Base-by-base conservation (phyloP, 1,140 invertebrate species). In the Potamilus streckersoni region DNA sequence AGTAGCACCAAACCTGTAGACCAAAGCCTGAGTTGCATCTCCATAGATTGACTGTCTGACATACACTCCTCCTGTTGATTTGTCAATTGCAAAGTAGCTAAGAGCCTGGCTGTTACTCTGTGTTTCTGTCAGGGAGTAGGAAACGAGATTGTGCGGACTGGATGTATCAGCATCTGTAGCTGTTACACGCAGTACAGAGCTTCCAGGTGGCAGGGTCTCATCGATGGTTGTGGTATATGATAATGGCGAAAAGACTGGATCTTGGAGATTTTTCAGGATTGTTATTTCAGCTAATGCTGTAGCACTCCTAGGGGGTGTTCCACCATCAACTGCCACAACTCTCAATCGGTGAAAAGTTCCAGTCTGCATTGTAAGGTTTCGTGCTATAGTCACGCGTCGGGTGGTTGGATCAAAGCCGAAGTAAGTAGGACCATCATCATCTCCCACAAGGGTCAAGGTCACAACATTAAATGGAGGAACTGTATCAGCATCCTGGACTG, bases 51-150 rank as follows among this genome's bases (percentile, higher is more conserved):
- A 81, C 60, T 80, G 78, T 27, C 71, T 74, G 17, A 85, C 73
- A n/a, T 74, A 71, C 1, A 85, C 73, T 15, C 15, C 74, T 59
- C 82, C 85, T n/a, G 74, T 80, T 6, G 57, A 71, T 2, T 74
- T 63, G 62, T 85, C 73, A n/a, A 86, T 80, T 31, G 67, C 75
- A 64, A 86, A 83, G 73, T 78, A 85, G n/a, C 77, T 70, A 55
- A 65, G 59, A 19, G 75, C 63, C 2, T 68, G 64, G n/a, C 27
- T 61, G 56, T 72, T 72, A 49, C 61, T 62, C 23, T 68, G 67
- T 38, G 60, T 61, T 19, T 31, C 71, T 49, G 38, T 49, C 20
- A 77, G 20, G 11, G 70, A 57, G 70, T 77, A 77, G 16, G 70
- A 72, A 49, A 77, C 67, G 20, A 62, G 56, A 66, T 77, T 77